Evolutionary conservation across 2,888 invertebrate genomes (phyloP).

Genomic region (Pyrochroa serraticornis): DNA sequence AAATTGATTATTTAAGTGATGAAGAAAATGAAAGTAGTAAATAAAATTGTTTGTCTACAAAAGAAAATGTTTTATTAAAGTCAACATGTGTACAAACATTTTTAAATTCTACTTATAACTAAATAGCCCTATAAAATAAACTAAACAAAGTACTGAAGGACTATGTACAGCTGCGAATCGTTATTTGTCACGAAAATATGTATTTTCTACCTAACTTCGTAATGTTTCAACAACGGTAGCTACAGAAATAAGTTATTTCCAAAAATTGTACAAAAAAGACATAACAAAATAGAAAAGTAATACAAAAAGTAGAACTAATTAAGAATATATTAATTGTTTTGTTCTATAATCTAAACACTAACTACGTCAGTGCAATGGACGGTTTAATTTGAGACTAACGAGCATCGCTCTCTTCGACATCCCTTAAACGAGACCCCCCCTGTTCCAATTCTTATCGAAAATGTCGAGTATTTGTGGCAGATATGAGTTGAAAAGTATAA

Average conservation of each 20-base stretch:
- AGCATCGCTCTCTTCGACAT: slow-evolving; percentile 14
- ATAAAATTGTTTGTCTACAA: slow-evolving; percentile 14
- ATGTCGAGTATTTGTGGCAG: slow-evolving; percentile 18
- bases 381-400: slow-evolving; percentile 53
- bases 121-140: slow-evolving; percentile 22
- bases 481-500: slow-evolving; percentile 24
- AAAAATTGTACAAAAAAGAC: slow-evolving; percentile 19
- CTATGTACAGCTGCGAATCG: slow-evolving; percentile 15
- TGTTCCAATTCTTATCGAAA: background rate
- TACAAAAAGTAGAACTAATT: slow-evolving; percentile 22
- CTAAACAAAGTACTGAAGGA: slow-evolving; percentile 18
- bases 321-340: slow-evolving; percentile 42
- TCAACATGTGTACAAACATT: slow-evolving; percentile 52
- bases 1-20: slow-evolving; percentile 15
- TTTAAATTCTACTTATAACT: slow-evolving; percentile 33
- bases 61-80: slow-evolving; percentile 49
- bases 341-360: slow-evolving; percentile 43
- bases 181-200: background rate
- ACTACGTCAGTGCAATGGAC: slow-evolving; percentile 53
- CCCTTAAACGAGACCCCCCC: background rate
- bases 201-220: slow-evolving; percentile 4
- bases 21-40: slow-evolving; percentile 2
- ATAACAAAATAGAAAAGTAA: slow-evolving; percentile 17
- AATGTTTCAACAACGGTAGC: slow-evolving; percentile 11
- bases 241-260: slow-evolving; percentile 18